Evolutionary conservation across 2,888 invertebrate species (phyloP).

Genomic region (Branchinecta sandiegonensis): DNA sequence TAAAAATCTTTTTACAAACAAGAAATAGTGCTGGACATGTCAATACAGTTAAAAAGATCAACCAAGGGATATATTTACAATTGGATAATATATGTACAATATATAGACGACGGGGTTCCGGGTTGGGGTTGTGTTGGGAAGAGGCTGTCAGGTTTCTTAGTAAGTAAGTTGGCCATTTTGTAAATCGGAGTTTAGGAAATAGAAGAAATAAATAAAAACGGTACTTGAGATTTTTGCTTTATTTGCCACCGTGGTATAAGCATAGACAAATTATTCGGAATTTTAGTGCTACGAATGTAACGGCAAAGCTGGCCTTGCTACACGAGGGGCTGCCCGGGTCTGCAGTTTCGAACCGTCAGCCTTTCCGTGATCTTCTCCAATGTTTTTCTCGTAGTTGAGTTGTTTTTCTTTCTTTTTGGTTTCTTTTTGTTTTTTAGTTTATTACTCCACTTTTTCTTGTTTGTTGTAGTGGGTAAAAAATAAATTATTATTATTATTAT

Average conservation of each 20-base stretch:
- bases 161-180: too few species aligned
- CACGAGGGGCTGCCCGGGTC: not conserved
- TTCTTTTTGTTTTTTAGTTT: not conserved
- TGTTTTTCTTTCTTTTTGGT: not conserved
- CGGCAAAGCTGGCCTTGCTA: not conserved
- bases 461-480: not conserved
- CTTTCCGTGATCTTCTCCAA: not conserved
- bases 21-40: too few species aligned
- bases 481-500: not conserved
- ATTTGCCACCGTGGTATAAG: conserved; percentile 8
- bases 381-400: not conserved
- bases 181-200: too few species aligned
- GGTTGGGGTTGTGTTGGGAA: too few species aligned
- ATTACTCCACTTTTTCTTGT: not conserved
- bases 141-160: too few species aligned
- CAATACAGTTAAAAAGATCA: too few species aligned
- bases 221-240: conserved; percentile 5
- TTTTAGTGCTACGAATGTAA: not conserved
- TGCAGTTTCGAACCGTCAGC: not conserved
- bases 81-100: too few species aligned
- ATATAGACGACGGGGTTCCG: too few species aligned
- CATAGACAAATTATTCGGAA: not conserved
- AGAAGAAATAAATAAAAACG: not conserved
- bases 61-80: too few species aligned
- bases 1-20: too few species aligned